Base-by-base conservation (phyloP, 2,888 invertebrate genomes). In the Phaedon cochleariae region DNA sequence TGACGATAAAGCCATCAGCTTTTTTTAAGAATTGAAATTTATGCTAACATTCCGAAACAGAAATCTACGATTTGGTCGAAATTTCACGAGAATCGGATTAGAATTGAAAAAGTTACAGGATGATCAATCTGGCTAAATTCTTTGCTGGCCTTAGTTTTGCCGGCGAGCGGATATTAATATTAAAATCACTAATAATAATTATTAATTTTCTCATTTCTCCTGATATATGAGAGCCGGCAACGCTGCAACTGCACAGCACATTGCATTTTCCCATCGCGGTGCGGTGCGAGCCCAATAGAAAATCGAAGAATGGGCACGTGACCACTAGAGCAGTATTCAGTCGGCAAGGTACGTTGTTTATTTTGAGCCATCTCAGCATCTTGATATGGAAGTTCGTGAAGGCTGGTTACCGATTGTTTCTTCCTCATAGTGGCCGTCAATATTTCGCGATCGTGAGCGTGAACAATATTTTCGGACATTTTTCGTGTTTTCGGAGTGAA, bases 301-400 rank as follows among this genome's bases (percentile, higher is more conserved):
- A 53, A 31, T 37, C 64, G 48, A 62, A 59, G 58, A 34, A 51
- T 53, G 52, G 65, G 64, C 77, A 77, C 70, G 67, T 77, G 77
- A 73, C 70, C 68, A 34, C 59, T 62, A 53, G 69, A 70, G 67
- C 73, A 67, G 73, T 70, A 67, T 51, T 64, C 68, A 66, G 67
- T 62, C 68, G 68, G 68, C 68, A 64, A 67, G 71, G 70, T 63
- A 69, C 66, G 63, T 75, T 76, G 74, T 77, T 77, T 77, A 77
- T 77, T 77, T 77, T 75, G 70, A 74, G 75, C 73, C n/a, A n/a
- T n/a, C 65, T 62, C 73, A 74, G 74, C 74, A 73, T 74, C 75
- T 74, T 63, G 71, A 65, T 69, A 72, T 62, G 59, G 64, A 48
- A 54, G 62, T 61, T 54, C 53, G 62, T 53, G 67, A 53, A 31